phyloP scores from a whole-genome alignment of 2,888 invertebrate genomes.

The Cylloceria caligata region DNA sequence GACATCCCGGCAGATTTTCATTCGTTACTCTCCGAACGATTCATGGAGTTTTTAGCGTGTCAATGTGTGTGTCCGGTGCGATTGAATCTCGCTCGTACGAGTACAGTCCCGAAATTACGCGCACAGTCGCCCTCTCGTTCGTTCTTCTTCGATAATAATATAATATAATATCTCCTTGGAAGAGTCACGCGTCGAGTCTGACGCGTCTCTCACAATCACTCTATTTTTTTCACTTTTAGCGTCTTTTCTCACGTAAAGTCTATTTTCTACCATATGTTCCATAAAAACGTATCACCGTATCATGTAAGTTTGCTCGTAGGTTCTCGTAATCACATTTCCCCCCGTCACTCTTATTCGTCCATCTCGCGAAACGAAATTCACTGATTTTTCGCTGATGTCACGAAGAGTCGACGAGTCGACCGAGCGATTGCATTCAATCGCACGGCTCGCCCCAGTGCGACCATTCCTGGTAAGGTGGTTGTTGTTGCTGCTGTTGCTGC shows the following conservation, averaged over 20 bases:
- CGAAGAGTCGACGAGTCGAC: slow-evolving; percentile 34
- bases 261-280: slow-evolving; percentile 43
- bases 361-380: slow-evolving; percentile 11
- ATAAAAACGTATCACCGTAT: slow-evolving; percentile 33
- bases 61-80: slow-evolving; percentile 19
- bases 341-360: slow-evolving; percentile 26
- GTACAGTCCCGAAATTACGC: slow-evolving; percentile 45
- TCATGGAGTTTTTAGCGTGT: slow-evolving; percentile 6
- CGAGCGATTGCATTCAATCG: slow-evolving; percentile 73
- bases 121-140: slow-evolving; percentile 51
- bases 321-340: slow-evolving; percentile 22
- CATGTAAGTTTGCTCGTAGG: slow-evolving; percentile 24
- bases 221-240: slow-evolving; percentile 19
- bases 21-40: slow-evolving; percentile 12
- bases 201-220: slow-evolving; percentile 3
- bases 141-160: slow-evolving; percentile 54
- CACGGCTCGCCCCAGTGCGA: slow-evolving; percentile 78
- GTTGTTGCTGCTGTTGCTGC: slow-evolving; percentile 74
- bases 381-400: slow-evolving; percentile 22
- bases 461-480: slow-evolving; percentile 71
- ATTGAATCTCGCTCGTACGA: slow-evolving; percentile 51
- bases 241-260: slow-evolving; percentile 40
- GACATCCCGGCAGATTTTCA: background rate
- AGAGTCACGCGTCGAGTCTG: slow-evolving; percentile 32
- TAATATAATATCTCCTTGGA: slow-evolving; percentile 47